Conservation (phyloP, 2,113 vertebrate genomes). For the Cebus imitator region DNA sequence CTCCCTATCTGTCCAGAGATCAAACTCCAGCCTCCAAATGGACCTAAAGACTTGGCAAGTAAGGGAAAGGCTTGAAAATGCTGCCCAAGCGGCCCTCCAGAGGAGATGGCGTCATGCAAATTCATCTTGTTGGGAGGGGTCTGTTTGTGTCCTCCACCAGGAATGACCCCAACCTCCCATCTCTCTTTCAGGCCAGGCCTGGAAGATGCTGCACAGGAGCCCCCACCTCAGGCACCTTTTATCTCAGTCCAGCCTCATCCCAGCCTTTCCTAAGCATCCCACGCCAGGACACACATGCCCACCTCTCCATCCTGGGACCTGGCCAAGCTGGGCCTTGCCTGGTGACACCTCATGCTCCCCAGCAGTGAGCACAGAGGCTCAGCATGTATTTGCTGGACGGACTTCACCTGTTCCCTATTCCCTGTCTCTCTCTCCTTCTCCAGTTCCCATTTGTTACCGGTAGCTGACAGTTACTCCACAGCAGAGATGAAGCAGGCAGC, state of each 20-base stretch:
- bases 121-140: not conserved
- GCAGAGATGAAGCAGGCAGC: not conserved
- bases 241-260: not conserved
- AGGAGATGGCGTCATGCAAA: not conserved
- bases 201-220: no score
- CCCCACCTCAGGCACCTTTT: no score
- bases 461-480: not conserved
- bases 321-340: not conserved
- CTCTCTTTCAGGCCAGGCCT: not conserved
- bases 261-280: not conserved
- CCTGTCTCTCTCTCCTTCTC: no score
- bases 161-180: not conserved
- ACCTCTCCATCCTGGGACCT: not conserved
- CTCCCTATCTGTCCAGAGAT: not conserved
- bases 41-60: not conserved
- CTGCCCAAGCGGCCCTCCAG: not conserved
- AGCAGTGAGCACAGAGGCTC: no score
- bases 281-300: rapidly evolving
- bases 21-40: no score
- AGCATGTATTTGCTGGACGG: no score
- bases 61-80: no score
- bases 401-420: no score
- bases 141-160: not conserved
- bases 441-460: not conserved
- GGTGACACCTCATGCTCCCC: no score